phyloP scores from a whole-genome alignment of 2,113 vertebrate species.

The Paracanthobrama guichenoti region DNA sequence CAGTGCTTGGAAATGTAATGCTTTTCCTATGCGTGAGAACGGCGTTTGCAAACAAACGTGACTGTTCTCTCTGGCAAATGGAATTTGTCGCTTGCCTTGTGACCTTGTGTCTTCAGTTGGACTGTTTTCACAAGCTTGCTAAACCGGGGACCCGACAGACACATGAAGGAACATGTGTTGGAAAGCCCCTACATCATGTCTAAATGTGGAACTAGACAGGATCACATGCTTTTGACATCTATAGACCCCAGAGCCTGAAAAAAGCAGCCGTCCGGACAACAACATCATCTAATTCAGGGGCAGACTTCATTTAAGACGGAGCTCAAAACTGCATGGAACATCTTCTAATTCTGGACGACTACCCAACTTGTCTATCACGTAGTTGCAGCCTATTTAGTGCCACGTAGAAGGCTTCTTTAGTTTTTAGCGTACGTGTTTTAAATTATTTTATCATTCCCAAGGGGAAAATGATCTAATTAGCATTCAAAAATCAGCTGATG shows the following conservation, averaged over 20 bases:
- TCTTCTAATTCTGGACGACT: conserved; percentile 20
- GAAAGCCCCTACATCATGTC: conserved; percentile 71
- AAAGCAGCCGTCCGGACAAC: conserved; percentile 27
- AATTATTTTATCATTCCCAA: neutral
- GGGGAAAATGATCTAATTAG: neutral
- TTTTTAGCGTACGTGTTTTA: neutral
- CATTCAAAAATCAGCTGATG: neutral
- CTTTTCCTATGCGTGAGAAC: neutral
- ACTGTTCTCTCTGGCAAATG: conserved; percentile 26
- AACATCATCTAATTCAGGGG: conserved; percentile 49
- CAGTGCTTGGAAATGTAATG: neutral
- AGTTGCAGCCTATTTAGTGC: conserved; percentile 16
- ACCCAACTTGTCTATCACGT: neutral
- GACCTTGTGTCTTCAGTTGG: conserved; percentile 21
- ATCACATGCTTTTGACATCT: conserved; percentile 52
- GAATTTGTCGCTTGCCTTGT: conserved; percentile 30
- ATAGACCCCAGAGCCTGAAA: conserved; percentile 21
- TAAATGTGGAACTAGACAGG: conserved; percentile 53
- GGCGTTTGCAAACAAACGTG: conserved; percentile 13
- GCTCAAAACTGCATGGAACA: neutral
- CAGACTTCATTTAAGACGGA: neutral
- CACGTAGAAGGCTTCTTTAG: neutral
- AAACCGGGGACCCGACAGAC: conserved; percentile 48
- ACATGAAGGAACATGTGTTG: conserved; percentile 61
- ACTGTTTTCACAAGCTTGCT: conserved; percentile 23